These are phyloP conservation scores for Martes martes DNA, from an alignment of 2,113 vertebrate genomes.

Conservation along the genomic window DNA sequence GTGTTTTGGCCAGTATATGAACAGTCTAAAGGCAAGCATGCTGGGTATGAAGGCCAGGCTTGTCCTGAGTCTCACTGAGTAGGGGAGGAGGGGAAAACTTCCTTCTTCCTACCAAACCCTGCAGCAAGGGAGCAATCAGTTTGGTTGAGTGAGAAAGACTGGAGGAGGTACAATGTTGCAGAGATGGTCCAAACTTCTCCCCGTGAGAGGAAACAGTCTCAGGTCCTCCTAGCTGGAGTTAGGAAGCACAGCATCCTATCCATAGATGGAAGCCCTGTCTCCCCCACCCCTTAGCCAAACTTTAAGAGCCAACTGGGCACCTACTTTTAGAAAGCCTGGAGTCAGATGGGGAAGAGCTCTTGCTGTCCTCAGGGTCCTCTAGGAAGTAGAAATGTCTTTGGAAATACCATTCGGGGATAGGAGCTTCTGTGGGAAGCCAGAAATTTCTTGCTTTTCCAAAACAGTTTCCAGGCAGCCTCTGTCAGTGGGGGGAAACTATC, in stretches of 20 bases:
- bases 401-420: not conserved
- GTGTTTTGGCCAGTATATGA: not conserved
- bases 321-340: not conserved
- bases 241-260: not conserved
- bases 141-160: not conserved
- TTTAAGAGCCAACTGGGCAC: not conserved
- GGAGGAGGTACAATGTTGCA: not conserved
- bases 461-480: not conserved
- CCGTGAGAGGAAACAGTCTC: not conserved
- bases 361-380: not conserved
- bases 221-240: not conserved
- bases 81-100: not conserved
- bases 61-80: not conserved
- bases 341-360: not conserved
- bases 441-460: slow-evolving; percentile 14
- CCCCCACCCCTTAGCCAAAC: not conserved
- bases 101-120: not conserved
- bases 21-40: not conserved
- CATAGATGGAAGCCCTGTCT: not conserved
- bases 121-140: not conserved
- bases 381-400: not conserved
- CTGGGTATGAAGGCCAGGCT: not conserved
- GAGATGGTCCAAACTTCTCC: not conserved
- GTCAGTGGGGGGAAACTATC: not conserved
- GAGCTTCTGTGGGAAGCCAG: not conserved